Conservation (phyloP, 2,113 vertebrate genomes). For the Galbula dea region DNA sequence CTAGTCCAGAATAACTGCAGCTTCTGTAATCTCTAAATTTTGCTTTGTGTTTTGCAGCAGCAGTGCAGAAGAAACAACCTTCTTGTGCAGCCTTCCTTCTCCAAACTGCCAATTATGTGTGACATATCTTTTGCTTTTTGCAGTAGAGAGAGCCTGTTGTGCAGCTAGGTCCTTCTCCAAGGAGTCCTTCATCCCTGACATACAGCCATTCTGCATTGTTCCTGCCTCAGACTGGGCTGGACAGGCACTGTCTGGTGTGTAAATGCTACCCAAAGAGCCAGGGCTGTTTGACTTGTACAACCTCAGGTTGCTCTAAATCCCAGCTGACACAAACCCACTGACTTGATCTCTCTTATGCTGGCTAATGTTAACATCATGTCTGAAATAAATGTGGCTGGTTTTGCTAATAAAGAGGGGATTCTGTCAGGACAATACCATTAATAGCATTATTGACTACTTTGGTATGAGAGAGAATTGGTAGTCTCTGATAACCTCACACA, state of each 20-base stretch:
- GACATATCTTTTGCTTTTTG: neutral
- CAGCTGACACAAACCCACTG: neutral
- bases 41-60: neutral
- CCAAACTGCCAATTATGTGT: neutral
- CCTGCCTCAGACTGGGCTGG: neutral
- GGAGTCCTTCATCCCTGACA: neutral
- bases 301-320: neutral
- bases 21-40: neutral
- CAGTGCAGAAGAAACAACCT: neutral
- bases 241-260: neutral
- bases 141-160: neutral
- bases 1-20: neutral
- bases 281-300: neutral
- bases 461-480: conserved; percentile 18
- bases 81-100: neutral
- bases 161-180: neutral
- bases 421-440: neutral
- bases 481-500: neutral
- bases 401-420: conserved; percentile 42
- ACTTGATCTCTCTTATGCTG: neutral
- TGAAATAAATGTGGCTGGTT: conserved; percentile 13
- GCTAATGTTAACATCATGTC: conserved; percentile 19
- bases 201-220: neutral
- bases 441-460: neutral
- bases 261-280: neutral